A percentile compares a stretch with the other conserved stretches of the same genome.
phyloP scores from a whole-genome alignment of 30 jellyfish, hydroid and myxozoan species.

The Rhopilema esculentum region DNA sequence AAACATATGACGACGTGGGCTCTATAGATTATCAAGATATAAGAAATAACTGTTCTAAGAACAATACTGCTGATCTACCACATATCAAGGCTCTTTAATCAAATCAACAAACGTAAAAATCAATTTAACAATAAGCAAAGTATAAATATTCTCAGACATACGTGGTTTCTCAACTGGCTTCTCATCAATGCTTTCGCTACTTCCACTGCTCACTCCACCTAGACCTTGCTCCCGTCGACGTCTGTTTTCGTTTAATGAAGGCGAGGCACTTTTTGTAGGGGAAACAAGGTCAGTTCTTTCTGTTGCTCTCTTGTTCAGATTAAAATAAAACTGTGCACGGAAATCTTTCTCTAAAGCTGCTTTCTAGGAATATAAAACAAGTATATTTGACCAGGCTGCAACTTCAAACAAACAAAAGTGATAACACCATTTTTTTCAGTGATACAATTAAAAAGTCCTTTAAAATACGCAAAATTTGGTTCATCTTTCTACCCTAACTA shows the following conservation, averaged over 20 bases:
- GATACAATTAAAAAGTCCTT: no score
- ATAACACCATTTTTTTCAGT: no score
- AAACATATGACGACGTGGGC: no score
- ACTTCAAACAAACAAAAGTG: background rate
- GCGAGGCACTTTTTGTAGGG: conserved; percentile 27
- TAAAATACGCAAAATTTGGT: no score
- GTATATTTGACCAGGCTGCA: background rate
- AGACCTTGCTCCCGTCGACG: background rate
- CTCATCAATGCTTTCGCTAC: conserved; percentile 28
- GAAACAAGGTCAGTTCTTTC: conserved; percentile 18
- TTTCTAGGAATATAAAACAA: background rate
- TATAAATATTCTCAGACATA: background rate
- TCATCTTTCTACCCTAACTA: no score
- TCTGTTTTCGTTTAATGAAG: background rate
- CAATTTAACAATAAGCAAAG: background rate
- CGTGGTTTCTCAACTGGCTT: background rate
- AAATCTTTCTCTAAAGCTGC: conserved; percentile 67
- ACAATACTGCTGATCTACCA: no score
- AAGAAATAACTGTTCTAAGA: background rate
- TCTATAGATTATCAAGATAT: background rate
- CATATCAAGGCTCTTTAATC: no score
- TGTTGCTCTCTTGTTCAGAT: conserved; percentile 55
- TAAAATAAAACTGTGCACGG: conserved; percentile 95
- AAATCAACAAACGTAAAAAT: background rate
- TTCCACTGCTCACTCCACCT: conserved; percentile 6